phyloP scores from a whole-genome alignment of 2,797 vertebrate genomes.

The Podargus strigoides region DNA sequence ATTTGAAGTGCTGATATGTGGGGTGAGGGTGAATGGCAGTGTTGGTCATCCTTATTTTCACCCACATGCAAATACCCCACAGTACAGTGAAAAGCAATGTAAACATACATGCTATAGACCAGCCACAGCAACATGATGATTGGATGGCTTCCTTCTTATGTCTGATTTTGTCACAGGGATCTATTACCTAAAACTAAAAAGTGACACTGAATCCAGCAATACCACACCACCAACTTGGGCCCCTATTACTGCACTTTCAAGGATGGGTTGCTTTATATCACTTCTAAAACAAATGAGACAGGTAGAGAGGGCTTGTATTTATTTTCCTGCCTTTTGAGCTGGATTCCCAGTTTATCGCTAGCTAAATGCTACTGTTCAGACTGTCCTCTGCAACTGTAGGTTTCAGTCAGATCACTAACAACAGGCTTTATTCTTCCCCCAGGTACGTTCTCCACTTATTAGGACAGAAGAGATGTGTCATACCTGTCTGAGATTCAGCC shows the following conservation, averaged over 20 bases:
- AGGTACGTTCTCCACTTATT: not conserved
- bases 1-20: not conserved
- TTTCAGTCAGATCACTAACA: not conserved
- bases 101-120: not conserved
- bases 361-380: not conserved
- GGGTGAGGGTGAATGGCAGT: not conserved
- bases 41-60: not conserved
- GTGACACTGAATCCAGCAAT: not conserved
- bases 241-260: not conserved
- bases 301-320: not conserved
- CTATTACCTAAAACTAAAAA: not conserved
- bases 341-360: not conserved
- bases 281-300: not conserved
- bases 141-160: not conserved
- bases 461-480: not conserved
- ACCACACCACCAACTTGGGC: not conserved
- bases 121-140: not conserved
- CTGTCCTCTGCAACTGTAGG: not conserved
- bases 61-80: not conserved
- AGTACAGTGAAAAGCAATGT: not conserved
- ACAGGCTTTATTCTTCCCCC: not conserved
- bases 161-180: not conserved
- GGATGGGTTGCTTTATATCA: not conserved
- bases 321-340: not conserved
- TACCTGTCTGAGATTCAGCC: conserved; percentile 92